A percentile compares a stretch with the other conserved stretches of the same genome.
Conservation (phyloP, 2,888 invertebrate species). For the Agriotes lineatus region DNA sequence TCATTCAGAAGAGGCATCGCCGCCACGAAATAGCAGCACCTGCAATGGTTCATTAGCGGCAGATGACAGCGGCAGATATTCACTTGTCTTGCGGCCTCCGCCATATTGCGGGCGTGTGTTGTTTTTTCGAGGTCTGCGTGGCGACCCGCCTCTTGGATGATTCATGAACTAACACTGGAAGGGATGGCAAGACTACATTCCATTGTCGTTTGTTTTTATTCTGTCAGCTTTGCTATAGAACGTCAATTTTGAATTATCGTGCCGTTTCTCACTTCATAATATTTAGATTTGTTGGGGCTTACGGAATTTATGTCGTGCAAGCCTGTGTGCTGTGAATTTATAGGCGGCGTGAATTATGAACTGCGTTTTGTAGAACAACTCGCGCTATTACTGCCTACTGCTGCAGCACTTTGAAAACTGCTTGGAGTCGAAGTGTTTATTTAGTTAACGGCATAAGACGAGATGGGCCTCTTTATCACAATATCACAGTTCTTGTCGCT, state of each 20-base stretch:
- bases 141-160: slow-evolving; percentile 59
- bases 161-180: slow-evolving; percentile 53
- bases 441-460: too few species aligned
- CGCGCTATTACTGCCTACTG: slow-evolving; percentile 3
- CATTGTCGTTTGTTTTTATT: slow-evolving; percentile 40
- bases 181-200: slow-evolving; percentile 44
- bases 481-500: too few species aligned
- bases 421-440: too few species aligned
- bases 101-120: slow-evolving; percentile 63
- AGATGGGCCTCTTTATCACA: too few species aligned
- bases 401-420: too few species aligned
- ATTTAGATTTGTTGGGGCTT: slow-evolving; percentile 24
- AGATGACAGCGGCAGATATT: slow-evolving; percentile 47
- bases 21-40: too few species aligned
- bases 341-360: slow-evolving; percentile 13
- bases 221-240: slow-evolving; percentile 27
- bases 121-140: slow-evolving; percentile 56
- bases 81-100: slow-evolving; percentile 46
- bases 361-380: slow-evolving; percentile 5
- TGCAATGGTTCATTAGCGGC: slow-evolving; percentile 54
- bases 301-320: neutral
- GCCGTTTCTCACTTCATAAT: slow-evolving; percentile 32
- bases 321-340: slow-evolving; percentile 11
- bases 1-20: too few species aligned
- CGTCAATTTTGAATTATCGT: slow-evolving; percentile 23